phyloP scores from a whole-genome alignment of 2,888 invertebrate species.

The Acleris cristana region DNA sequence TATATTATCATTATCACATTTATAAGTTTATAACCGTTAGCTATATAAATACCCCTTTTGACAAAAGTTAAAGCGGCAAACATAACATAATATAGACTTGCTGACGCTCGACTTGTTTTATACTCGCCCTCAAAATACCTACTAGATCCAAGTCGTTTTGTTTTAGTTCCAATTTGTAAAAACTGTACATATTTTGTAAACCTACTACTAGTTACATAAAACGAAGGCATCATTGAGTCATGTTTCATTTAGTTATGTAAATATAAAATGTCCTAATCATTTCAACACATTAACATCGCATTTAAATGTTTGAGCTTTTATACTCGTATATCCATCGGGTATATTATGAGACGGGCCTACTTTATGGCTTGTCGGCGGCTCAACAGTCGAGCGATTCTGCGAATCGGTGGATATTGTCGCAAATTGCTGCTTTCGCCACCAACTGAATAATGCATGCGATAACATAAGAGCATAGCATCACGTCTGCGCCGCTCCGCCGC shows the following conservation, averaged over 20 bases:
- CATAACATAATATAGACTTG: no score
- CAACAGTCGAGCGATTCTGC: slow-evolving; percentile 74
- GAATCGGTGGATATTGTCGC: slow-evolving; percentile 83
- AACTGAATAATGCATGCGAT: slow-evolving; percentile 82
- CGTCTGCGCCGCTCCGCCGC: slow-evolving; percentile 53
- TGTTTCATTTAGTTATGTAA: no score
- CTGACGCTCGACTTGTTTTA: no score
- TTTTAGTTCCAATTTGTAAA: no score
- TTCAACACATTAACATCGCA: slow-evolving; percentile 6
- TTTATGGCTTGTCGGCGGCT: slow-evolving; percentile 77
- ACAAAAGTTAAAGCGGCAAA: not conserved
- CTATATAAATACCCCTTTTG: not conserved
- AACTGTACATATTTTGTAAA: no score
- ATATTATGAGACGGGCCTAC: slow-evolving; percentile 78
- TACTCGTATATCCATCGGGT: slow-evolving; percentile 65
- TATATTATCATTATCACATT: not conserved
- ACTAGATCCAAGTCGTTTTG: no score
- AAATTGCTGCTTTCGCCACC: slow-evolving; percentile 83
- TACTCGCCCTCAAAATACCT: no score
- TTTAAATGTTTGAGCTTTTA: slow-evolving; percentile 50
- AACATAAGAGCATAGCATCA: slow-evolving; percentile 78
- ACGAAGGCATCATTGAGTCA: not conserved
- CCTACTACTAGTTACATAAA: slow-evolving; percentile 5
- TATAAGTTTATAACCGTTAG: not conserved
- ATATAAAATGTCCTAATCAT: slow-evolving; percentile 1